Evolutionary conservation across 2,888 invertebrate genomes (phyloP).

Genomic region (Ischnura elegans): DNA sequence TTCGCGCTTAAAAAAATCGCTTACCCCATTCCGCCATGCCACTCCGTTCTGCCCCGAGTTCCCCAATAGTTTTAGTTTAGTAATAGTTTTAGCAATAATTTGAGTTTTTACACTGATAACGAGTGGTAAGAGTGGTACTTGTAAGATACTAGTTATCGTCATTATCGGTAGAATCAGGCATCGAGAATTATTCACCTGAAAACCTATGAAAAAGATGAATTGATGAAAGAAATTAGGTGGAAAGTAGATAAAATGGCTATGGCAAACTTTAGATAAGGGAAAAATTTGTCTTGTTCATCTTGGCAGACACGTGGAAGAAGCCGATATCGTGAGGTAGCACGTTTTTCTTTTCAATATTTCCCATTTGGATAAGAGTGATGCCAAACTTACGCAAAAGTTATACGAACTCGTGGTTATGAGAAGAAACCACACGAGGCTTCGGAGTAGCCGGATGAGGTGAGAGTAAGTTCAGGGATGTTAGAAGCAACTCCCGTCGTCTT

Average conservation of each 20-base stretch:
- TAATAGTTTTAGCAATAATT: no score
- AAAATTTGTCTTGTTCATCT: neutral
- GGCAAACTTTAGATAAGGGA: neutral
- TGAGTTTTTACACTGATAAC: no score
- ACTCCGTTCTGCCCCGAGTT: no score
- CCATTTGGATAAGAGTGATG: constrained; percentile 11
- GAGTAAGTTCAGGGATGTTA: neutral
- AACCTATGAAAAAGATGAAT: neutral
- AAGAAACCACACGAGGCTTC: neutral
- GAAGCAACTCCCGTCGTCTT: neutral
- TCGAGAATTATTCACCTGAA: neutral
- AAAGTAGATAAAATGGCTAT: neutral
- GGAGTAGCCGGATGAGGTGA: neutral
- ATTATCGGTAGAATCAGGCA: neutral
- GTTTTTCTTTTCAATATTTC: constrained; percentile 29
- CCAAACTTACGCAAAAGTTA: neutral
- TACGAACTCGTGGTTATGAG: neutral
- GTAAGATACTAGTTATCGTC: no score
- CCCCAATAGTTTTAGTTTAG: no score
- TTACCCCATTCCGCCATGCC: no score
- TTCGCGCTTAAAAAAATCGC: no score
- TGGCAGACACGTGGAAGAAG: neutral
- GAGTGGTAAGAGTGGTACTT: no score
- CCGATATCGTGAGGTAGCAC: neutral
- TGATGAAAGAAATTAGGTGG: neutral